Base-by-base conservation (phyloP, 2,113 vertebrate species). In the Pseudolaguvia tuberculata region DNA sequence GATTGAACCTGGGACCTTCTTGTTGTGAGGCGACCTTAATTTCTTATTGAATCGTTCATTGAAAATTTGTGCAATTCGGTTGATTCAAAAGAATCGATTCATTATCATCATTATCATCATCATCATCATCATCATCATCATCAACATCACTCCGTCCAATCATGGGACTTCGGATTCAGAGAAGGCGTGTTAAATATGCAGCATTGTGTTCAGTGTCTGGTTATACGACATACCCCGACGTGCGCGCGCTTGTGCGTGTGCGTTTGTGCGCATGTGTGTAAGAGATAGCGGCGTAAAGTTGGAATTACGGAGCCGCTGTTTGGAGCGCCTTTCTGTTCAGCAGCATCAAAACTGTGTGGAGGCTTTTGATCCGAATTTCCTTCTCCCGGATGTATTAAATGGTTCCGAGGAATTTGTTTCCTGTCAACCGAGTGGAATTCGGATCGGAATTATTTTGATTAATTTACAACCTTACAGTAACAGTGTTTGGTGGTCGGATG, bases 41-140 rank as follows among this genome's bases (percentile, higher is more conserved):
- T 42, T 42, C 39, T 42, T 8, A 42, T 42, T 39, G 29, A 42
- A 23, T 25, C 29, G 12, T n/a, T 72, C 25, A 72, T 14, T 31
- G 18, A 48, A 25, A 50, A 14, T 14, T 5, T 3, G 1, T 25
- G n/a, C 1, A 20, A 35, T 15, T 70, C 35, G 52, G 14, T 70
- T 70, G 5, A 0, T 59, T 47, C 14, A 2, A 48, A 63, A 21
- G 72, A 74, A 14, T 61, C 72, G 72, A 27, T n/a, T 74, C 72
- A 2, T 71, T 35, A 18, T 27, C 21, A 11, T 11, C 10, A 2
- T 5, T n/a, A n/a, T n/a, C n/a, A n/a, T n/a, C n/a, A n/a, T 74
- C 72, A 2, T 71, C 53, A 18, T 27, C 21, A 11, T 11, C 10
- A 2, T 5, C 15, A n/a, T 74, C 72, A 2, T 71, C 53, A 18